Evolutionary conservation across 2,113 vertebrate genomes (phyloP), one percentile per base, ranked within the genome.

Genomic region (Antechinus stuartii): DNA sequence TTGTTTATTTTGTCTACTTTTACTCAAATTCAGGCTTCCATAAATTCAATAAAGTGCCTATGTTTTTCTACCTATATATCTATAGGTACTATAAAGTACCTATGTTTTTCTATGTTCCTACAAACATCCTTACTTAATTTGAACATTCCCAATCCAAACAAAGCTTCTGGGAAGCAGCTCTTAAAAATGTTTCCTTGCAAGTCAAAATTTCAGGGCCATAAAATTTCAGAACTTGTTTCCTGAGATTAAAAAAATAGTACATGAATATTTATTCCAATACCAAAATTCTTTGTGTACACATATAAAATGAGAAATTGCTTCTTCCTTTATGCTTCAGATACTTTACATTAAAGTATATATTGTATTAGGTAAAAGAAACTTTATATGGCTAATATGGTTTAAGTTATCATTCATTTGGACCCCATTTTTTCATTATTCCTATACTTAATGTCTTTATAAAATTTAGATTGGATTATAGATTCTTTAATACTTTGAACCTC

Each of bases 141-240:
- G 68, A 84, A 42, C 68, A 42, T 84, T 84, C 68, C 68, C 16
- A 42, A 84, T 84, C n/a, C 68, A 84, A 42, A 84, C 2, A 42
- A 22, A 84, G 16, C n/a, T 84, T 42, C 16, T 84, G n/a, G 68
- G n/a, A 6, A 84, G 19, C 68, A 42, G 68, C 68, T 84, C 68
- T 84, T 84, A 84, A 84, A 76, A 84, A 84, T 84, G 68, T 42
- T 84, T 84, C 68, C 68, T 84, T 2, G 42, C 68, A 42, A 84
- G n/a, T 42, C 16, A 42, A 84, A 84, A 84, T 84, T 84, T 84
- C 68, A 84, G 68, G 68, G 19, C 68, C 68, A 84, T 84, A 84
- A 84, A 84, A 84, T 84, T 84, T 84, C 68, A 84, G n/a, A 42
- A 84, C n/a, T 42, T 84, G 68, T 84, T 84, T 84, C 68, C 68